Conservation (phyloP, 2,113 vertebrate genomes). For the Myrmecobius fasciatus region DNA sequence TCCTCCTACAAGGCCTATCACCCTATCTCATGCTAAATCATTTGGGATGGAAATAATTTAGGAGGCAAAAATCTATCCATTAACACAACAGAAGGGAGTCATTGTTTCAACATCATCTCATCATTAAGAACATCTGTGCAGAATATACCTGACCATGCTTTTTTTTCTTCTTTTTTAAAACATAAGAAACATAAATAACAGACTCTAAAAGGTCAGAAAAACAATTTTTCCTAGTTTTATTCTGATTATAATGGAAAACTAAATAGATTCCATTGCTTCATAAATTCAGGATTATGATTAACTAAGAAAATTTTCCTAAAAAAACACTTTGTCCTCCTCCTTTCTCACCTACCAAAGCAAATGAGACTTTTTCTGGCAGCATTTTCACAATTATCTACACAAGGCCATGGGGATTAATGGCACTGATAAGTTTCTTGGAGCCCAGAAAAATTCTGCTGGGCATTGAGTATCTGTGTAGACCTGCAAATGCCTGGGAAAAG, state of each 20-base stretch:
- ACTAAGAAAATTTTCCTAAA: slow-evolving; percentile 7
- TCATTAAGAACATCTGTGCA: not conserved
- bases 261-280: not conserved
- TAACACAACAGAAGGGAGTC: not conserved
- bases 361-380: not conserved
- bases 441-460: not conserved
- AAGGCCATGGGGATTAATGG: not conserved
- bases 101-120: not conserved
- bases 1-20: not conserved
- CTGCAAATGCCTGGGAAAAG: not conserved
- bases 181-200: not conserved
- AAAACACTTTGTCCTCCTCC: not conserved
- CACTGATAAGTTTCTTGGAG: not conserved
- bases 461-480: not conserved
- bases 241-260: slow-evolving; percentile 36
- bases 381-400: not conserved
- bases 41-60: not conserved
- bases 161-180: not conserved
- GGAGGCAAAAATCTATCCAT: not conserved
- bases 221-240: not conserved
- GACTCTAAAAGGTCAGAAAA: not conserved
- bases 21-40: slow-evolving; percentile 34
- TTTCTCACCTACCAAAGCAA: not conserved
- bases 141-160: not conserved
- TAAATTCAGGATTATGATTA: not conserved